Evolutionary conservation across 2,797 vertebrate species (phyloP), one percentile per base, ranked within the genome.

Genomic region (Austrolebias charrua): DNA sequence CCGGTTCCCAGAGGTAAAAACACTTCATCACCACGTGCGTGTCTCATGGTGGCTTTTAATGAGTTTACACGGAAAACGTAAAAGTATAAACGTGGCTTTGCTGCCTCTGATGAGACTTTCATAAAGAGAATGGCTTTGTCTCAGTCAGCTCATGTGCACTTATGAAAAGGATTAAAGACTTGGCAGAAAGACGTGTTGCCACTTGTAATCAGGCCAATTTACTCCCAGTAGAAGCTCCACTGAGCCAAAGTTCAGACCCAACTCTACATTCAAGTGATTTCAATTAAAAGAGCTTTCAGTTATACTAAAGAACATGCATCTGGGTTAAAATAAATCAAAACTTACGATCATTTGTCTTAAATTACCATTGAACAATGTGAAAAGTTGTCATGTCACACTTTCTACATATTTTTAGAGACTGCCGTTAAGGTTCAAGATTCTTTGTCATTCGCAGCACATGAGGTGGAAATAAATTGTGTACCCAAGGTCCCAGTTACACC

Each of bases 1-100:
- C 94, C 93, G 5, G 91, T 92, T 53, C 93, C 89, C 88, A 92
- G 92, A 96, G 95, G 95, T 95, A 95, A 94, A 84, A 52, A 24
- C 94, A 93, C 83, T 47, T 38, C 51, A 33, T 57, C 43, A 65
- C 71, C 68, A 78, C 70, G 60, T 76, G 75, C 33, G 54, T 45
- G 40, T 65, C 54, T 60, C n/a, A 24, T 33, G 28, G 46, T n/a
- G 16, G 50, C 55, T 58, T 61, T 33, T 50, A 33, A 40, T 8
- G 18, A 5, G 69, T 2, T 42, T 31, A 16, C 19, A 42, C 14
- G 31, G 48, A 11, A 24, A 48, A 29, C 48, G 18, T 44, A 16
- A 38, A 35, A 55, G 28, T 19, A 1, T 33, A 60, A 44, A 4
- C 12, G 18, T 56, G 49, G 53, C 50, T 62, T 62, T 20, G 15